phyloP scores from a whole-genome alignment of 2,888 invertebrate species.

The Noctua janthe region DNA sequence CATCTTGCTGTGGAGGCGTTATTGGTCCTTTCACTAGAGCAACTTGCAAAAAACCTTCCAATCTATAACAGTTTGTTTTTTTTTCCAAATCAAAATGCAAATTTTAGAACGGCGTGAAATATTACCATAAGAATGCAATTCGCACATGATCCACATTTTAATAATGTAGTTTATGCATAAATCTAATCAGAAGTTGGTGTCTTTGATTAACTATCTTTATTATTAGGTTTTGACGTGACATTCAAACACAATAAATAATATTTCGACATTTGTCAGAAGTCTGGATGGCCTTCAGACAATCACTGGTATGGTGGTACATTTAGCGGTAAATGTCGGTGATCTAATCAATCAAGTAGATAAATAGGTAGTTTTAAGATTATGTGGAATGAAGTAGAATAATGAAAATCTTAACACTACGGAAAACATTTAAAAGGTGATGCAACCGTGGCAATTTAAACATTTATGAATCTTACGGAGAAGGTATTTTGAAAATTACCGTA shows the following conservation, averaged over 20 bases:
- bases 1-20: not conserved
- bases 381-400: not conserved
- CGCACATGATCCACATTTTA: slow-evolving; percentile 50
- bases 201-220: slow-evolving; percentile 48
- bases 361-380: not conserved
- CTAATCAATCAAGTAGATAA: slow-evolving; percentile 44
- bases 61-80: not conserved
- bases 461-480: too few relatives aligned
- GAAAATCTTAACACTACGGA: not conserved
- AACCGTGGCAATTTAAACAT: not conserved
- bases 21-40: not conserved
- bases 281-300: slow-evolving; percentile 71
- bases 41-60: slow-evolving; percentile 6
- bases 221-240: slow-evolving; percentile 66
- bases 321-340: slow-evolving; percentile 33
- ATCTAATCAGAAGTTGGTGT: slow-evolving; percentile 34
- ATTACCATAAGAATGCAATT: slow-evolving; percentile 41
- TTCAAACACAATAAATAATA: slow-evolving; percentile 72
- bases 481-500: not conserved
- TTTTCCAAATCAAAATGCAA: slow-evolving; percentile 26
- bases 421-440: not conserved
- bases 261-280: slow-evolving; percentile 70
- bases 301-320: slow-evolving; percentile 60
- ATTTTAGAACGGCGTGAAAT: slow-evolving; percentile 23
- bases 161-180: slow-evolving; percentile 38